A percentile compares a stretch with the other conserved stretches of the same genome.
Evolutionary conservation across 1,140 invertebrate genomes (phyloP).

Genomic region (Zaprionus capensis): DNA sequence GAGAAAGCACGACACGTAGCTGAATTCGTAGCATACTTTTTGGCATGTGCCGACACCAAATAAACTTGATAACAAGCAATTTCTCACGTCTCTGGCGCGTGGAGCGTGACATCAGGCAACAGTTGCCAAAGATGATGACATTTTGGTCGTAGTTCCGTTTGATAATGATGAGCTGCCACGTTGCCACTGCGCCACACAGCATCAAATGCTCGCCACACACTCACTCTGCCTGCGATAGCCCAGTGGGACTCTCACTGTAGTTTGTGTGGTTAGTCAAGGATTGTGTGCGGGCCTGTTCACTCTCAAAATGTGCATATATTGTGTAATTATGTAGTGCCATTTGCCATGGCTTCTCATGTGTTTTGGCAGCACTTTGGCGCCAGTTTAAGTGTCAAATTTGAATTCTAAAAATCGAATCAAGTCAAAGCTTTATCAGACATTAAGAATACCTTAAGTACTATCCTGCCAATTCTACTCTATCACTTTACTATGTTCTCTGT

Average conservation of each 20-base stretch:
- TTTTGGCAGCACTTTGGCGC: too few species aligned
- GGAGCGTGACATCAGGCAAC: constrained; percentile 56
- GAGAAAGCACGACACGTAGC: constrained; percentile 27
- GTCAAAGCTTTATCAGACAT: too few species aligned
- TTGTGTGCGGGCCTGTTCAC: too few species aligned
- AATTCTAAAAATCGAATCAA: too few species aligned
- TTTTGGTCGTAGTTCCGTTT: constrained; percentile 4
- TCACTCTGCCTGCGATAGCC: background rate
- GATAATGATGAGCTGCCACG: constrained; percentile 38
- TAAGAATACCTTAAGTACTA: too few species aligned
- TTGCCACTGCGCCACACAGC: constrained; percentile 7
- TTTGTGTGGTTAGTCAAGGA: background rate
- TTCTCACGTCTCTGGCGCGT: constrained; percentile 73
- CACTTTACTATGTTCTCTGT: background rate
- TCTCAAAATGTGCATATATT: too few species aligned
- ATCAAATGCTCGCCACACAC: constrained; percentile 27
- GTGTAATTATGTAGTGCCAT: too few species aligned
- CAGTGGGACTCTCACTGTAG: background rate
- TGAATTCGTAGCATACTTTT: constrained; percentile 72
- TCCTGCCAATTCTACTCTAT: too few species aligned
- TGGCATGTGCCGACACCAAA: constrained; percentile 74
- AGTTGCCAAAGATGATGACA: constrained; percentile 41
- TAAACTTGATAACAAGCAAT: constrained; percentile 83
- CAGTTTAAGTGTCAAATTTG: too few species aligned
- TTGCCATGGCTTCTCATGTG: too few species aligned